These are phyloP conservation scores for Odontamblyopus lacepedii DNA, from an alignment of 2,797 vertebrate genomes.

Conservation along the genomic window DNA sequence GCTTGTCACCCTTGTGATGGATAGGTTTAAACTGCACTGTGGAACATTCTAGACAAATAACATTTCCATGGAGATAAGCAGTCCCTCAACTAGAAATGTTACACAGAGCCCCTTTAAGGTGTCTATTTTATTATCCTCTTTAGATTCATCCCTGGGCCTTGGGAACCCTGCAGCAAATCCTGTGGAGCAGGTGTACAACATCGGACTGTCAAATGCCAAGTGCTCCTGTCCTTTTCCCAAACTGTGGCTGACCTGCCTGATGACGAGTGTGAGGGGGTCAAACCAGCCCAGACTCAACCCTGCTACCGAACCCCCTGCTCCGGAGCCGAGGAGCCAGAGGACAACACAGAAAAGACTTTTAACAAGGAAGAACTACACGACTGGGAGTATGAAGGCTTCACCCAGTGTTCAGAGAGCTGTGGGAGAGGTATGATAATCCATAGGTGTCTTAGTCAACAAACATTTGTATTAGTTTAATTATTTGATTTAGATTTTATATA, in stretches of 20 bases:
- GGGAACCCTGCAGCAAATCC: conserved; percentile 89
- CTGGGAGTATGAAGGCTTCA: conserved; percentile 95
- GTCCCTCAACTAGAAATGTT: too few relatives aligned
- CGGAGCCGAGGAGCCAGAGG: conserved; percentile 71
- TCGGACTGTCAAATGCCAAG: conserved; percentile 88
- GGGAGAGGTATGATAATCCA: conserved; percentile 82
- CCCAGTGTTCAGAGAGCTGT: conserved; percentile 91
- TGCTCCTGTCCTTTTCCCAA: conserved; percentile 93
- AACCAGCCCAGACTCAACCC: conserved; percentile 79
- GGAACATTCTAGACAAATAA: too few relatives aligned
- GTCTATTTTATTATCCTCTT: conserved; percentile 15
- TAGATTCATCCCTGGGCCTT: conserved; percentile 91
- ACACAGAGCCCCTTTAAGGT: too few relatives aligned
- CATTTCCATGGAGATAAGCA: neutral
- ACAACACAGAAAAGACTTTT: conserved; percentile 43
- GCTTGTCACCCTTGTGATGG: too few relatives aligned
- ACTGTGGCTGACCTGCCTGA: conserved; percentile 90
- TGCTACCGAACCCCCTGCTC: conserved; percentile 88
- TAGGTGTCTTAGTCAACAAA: too few relatives aligned
- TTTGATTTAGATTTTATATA: too few relatives aligned
- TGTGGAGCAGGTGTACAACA: conserved; percentile 88
- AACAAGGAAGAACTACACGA: conserved; percentile 86
- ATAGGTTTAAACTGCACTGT: too few relatives aligned
- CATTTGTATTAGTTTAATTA: too few relatives aligned
- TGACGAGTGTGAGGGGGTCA: conserved; percentile 89